Base-by-base conservation (phyloP, 1,140 invertebrate species). In the Dendroctonus ponderosae region DNA sequence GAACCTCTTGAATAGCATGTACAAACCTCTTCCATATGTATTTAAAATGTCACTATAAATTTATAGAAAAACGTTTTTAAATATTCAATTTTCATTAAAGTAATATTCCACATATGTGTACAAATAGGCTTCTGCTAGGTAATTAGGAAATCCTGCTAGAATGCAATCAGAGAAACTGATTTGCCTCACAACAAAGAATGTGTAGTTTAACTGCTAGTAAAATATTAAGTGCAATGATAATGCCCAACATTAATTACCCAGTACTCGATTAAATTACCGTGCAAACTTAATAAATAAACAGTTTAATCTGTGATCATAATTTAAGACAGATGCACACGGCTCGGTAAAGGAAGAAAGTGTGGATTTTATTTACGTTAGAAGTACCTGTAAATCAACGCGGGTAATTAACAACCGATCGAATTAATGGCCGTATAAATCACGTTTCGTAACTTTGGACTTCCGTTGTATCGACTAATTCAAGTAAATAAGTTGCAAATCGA, bases 401-500 rank as follows among this genome's bases (percentile, higher is more conserved):
- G n/a, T 46, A 46, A 12, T 46, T 46, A 46, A 46, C 43, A 46
- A 46, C 43, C 43, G 43, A 46, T 46, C n/a, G n/a, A 46, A 46
- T 46, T 46, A 46, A 46, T 46, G 43, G n/a, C n/a, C n/a, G 43
- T 12, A 46, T 46, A 46, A 46, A 46, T 46, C 43, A 46, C 8
- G n/a, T 12, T 46, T 9, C 8, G n/a, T 9, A 9, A 12, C 43
- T 12, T 12, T 12, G 43, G n/a, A 26, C 26, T 26, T 26, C 26
- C 26, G 26, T 26, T 26, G 43, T 46, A 8, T 46, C n/a, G 43
- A 9, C 43, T 46, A 12, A 9, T 46, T 46, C n/a, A 46, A 12
- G n/a, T 46, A 8, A 46, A 46, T 46, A 46, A 46, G n/a, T 46
- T 46, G 43, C 8, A 46, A 12, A 46, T 46, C 43, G 8, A 8